Evolutionary conservation across 2,797 vertebrate genomes (phyloP), one percentile per base, ranked within the genome.

Genomic region (Crenichthys baileyi): DNA sequence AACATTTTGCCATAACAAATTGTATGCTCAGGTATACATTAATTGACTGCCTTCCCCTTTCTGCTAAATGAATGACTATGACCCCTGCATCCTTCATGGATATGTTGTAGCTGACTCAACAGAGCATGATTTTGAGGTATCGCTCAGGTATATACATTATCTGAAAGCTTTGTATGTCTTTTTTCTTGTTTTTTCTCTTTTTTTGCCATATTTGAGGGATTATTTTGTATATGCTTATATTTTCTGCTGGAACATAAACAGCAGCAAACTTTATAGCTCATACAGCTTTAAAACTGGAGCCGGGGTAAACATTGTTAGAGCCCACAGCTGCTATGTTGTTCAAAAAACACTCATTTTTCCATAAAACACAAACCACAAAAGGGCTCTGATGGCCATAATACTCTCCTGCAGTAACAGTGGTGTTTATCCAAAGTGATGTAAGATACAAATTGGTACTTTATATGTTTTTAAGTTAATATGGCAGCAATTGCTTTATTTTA

Each of bases 211-310:
- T 46, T 11, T 31, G 31, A 31, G 31, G 31, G 31, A 31, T 2
- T 31, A 31, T 31, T 31, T 31, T 31, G 31, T 31, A 31, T 15
- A n/a, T 26, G 18, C 20, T 67, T 31, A 20, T 78, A 48, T 73
- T 78, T 72, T 24, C 15, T 44, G 3, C 71, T 68, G 63, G 29
- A 63, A 53, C 51, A 72, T 22, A 2, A 72, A 79, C 60, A 78
- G 50, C 55, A 41, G 48, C 18, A n/a, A 5, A 68, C 63, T n/a
- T 78, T 5, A 55, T 18, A 36, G 48, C 56, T 60, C 65, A 50
- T 50, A 22, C 29, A 48, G 18, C 11, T 11, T 0, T 15, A 20
- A 13, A 20, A 46, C 53, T 22, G 22, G 9, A 70, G 53, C 63
- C 72, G 44, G 9, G 39, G 70, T 46, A 61, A 31, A 53, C n/a